Base-by-base conservation (phyloP, 2,113 vertebrate species). In the Piprites chloris region DNA sequence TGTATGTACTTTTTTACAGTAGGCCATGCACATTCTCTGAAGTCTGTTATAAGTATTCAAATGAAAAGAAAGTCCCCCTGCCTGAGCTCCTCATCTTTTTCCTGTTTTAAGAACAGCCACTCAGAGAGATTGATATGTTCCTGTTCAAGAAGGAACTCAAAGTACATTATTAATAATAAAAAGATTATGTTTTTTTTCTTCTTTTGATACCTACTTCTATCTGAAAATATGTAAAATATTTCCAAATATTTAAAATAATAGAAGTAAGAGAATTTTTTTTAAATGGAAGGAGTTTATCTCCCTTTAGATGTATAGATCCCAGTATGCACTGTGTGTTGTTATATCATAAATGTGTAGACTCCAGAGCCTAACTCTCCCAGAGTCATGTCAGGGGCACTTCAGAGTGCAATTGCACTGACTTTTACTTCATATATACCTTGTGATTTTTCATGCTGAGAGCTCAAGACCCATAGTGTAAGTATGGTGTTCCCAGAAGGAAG, bases 381-480 rank as follows among this genome's bases (percentile, higher is more conserved):
- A 41, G 33, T 53, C n/a, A 21, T 11, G 16, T 47, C 33, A 69
- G 9, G 9, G 50, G 65, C 59, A 74, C 28, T 58, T 77, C 53
- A 53, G 50, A 52, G 12, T 69, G 58, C 2, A 3, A 18, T 42
- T 93, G 15, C 37, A 9, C 14, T 63, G 52, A 46, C 12, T 26
- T 83, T 27, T 61, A 22, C 17, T 28, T 47, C 14, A 23, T 53
- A 17, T 22, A 12, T 16, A 7, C 14, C 11, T 46, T 88, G 49
- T 47, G 37, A 56, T 77, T 56, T 80, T 79, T 73, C 30, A 30
- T 3, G 2, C 53, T 76, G 41, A 79, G 27, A 39, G 35, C 37
- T 11, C 49, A 68, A 65, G 35, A 74, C 14, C 7, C 0, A 0
- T 37, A 65, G 47, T 11, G 2, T 44, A 52, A 49, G 6, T 71